Conservation (phyloP, 2,113 vertebrate species). For the Nematolebias whitei region DNA sequence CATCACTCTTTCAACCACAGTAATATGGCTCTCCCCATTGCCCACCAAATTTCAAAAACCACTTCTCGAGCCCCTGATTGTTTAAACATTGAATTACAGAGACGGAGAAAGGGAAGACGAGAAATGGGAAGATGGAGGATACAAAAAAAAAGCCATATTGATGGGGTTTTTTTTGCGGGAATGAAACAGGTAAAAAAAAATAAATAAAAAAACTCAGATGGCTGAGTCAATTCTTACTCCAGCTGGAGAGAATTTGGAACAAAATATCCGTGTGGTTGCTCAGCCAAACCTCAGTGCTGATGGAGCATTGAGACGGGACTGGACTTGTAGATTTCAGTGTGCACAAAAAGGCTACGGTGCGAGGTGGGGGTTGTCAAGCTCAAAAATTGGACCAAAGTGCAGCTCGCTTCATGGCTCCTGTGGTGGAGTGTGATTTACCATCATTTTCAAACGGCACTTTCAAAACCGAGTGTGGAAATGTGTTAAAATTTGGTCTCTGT, state of each 20-base stretch:
- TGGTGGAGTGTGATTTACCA: conserved; percentile 70
- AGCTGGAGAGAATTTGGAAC: conserved; percentile 79
- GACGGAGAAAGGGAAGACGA: conserved; percentile 17
- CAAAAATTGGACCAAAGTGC: conserved; percentile 69
- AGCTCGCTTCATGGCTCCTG: conserved; percentile 64
- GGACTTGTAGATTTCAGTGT: conserved; percentile 57
- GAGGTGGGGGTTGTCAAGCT: conserved; percentile 20
- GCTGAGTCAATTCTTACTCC: conserved; percentile 54
- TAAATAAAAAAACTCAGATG: conserved; percentile 44
- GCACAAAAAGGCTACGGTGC: conserved; percentile 4
- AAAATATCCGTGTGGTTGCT: conserved; percentile 69
- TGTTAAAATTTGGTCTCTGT: conserved; percentile 71
- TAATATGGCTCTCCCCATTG: conserved; percentile 42
- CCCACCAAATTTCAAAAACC: conserved; percentile 52
- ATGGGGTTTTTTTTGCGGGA: conserved; percentile 44
- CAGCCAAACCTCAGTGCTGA: conserved; percentile 71
- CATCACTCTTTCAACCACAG: conserved; percentile 22
- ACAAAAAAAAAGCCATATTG: conserved; percentile 17
- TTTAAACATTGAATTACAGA: conserved; percentile 62
- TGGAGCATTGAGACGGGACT: conserved; percentile 65
- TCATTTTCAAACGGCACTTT: conserved; percentile 71
- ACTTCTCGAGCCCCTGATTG: conserved; percentile 54
- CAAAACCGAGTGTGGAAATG: conserved; percentile 77
- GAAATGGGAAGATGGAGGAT: conserved; percentile 42
- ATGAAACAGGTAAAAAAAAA: conserved; percentile 41